Evolutionary conservation across 2,797 vertebrate genomes (phyloP), one percentile per base, ranked within the genome.

Genomic region (Rhadinocentrus ornatus): DNA sequence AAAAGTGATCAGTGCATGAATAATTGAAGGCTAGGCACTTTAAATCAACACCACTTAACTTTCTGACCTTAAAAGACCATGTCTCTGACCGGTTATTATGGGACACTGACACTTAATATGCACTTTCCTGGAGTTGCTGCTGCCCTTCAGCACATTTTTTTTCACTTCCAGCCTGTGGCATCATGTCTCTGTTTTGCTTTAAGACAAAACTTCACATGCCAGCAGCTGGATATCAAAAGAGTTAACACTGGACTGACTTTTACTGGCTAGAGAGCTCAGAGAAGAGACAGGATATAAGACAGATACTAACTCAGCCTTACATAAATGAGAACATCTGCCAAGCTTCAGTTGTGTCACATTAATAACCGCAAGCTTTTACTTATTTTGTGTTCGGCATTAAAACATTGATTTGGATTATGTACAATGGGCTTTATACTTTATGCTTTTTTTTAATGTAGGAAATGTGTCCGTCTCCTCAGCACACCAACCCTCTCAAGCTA

Each of bases 401-500:
- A 60, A 31, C 53, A 77, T 81, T 60, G 37, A 27, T 26, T 29
- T 29, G 2, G 16, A 69, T 81, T 80, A 71, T 27, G 44, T 71
- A 11, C 53, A 64, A 69, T 34, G 18, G 12, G 60, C 54, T 46
- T 46, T 71, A 66, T 80, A 48, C 34, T 62, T 69, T 27, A 60
- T 74, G 57, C n/a, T n/a, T 44, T 81, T 32, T 32, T 34, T 64
- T 61, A 69, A 75, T 77, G 59, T 24, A 57, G 78, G 72, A 71
- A 71, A 32, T 54, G 20, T 58, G 7, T 34, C 22, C 52, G n/a
- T 41, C 37, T 37, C 69, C 3, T 39, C 73, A 52, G 54, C 56
- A 44, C 3, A 60, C 44, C 62, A 68, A n/a, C 58, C 54, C 57
- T 82, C 66, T 66, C 71, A 69, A 78, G 71, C 65, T 46, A 54